These are phyloP conservation scores for Porites australiensis DNA, from an alignment of 64 coral and sea anemone species.

Conservation along the genomic window DNA sequence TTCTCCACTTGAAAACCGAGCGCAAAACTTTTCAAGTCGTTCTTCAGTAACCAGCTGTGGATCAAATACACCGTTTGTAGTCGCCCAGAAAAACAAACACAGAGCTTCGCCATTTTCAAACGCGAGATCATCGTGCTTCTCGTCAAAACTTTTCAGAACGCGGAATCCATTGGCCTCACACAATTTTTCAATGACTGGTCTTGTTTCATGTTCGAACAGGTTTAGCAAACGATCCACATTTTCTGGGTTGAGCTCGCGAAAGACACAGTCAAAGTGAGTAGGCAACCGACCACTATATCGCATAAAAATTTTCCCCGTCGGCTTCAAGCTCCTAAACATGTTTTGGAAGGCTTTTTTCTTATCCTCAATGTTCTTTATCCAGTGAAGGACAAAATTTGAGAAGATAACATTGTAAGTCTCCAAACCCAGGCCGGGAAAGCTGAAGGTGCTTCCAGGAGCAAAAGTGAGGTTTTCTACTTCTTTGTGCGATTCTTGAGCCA, in stretches of 20 bases:
- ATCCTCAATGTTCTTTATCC: not conserved
- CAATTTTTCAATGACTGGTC: not conserved
- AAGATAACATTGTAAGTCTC: too few relatives aligned
- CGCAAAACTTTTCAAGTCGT: not conserved
- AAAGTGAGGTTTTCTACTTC: not conserved
- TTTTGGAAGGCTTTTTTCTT: not conserved
- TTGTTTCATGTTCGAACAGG: not conserved
- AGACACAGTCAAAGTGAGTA: too few relatives aligned
- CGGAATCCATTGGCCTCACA: not conserved
- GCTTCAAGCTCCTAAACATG: conserved; percentile 3
- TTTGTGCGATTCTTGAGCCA: not conserved
- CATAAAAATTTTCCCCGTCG: not conserved
- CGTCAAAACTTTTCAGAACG: not conserved
- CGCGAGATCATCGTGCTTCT: not conserved
- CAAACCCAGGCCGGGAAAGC: too few relatives aligned
- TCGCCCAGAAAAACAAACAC: not conserved
- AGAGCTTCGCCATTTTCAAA: not conserved
- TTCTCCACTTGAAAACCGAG: too few relatives aligned
- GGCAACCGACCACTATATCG: not conserved
- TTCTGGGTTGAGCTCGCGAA: not conserved
- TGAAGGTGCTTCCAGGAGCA: too few relatives aligned
- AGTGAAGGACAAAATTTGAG: not conserved
- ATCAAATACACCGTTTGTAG: not conserved
- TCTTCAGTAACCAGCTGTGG: not conserved
- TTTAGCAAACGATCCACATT: not conserved